phyloP scores from a whole-genome alignment of 2,113 vertebrate species.

The Helogale parvula region DNA sequence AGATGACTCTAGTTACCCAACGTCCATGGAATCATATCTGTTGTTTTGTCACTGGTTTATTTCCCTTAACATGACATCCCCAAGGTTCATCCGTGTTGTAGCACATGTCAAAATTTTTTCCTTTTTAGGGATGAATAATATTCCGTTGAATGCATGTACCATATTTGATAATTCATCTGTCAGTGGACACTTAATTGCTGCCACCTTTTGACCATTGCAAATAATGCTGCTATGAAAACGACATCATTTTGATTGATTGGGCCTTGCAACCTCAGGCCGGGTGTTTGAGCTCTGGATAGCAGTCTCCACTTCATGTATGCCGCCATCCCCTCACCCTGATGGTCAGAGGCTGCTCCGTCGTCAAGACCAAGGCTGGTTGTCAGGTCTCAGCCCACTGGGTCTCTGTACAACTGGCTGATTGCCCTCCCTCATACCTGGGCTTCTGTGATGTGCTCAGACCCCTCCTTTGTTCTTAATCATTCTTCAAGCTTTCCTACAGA shows the following conservation, averaged over 20 bases:
- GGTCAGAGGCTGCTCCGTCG: neutral
- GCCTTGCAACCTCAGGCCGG: neutral
- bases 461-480: neutral
- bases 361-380: neutral
- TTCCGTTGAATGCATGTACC: too few relatives aligned
- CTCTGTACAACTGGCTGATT: neutral
- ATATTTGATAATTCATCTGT: neutral
- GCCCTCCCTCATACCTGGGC: neutral
- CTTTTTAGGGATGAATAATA: neutral
- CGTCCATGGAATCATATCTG: neutral
- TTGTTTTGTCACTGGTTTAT: neutral
- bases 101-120: neutral
- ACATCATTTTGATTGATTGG: neutral
- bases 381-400: neutral
- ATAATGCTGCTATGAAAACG: neutral
- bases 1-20: neutral
- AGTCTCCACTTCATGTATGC: neutral
- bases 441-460: too few relatives aligned
- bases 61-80: neutral
- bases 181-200: neutral
- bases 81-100: neutral
- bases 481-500: neutral
- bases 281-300: neutral
- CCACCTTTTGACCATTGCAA: neutral
- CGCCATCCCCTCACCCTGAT: neutral